These are phyloP conservation scores for Argya squamiceps DNA, from an alignment of 2,797 vertebrate genomes.

Conservation along the genomic window DNA sequence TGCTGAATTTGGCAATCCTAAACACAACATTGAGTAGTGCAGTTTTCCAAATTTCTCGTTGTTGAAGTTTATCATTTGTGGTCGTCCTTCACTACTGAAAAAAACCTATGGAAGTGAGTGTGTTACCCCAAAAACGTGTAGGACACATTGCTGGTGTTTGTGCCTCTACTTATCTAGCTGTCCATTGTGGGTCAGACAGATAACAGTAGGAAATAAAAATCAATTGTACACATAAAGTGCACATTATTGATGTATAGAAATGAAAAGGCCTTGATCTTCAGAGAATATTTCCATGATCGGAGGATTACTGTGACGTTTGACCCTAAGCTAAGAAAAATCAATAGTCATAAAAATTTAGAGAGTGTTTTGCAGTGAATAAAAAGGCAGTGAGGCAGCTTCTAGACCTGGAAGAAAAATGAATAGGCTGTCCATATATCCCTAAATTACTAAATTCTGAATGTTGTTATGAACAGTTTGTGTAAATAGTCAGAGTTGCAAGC, in stretches of 20 bases:
- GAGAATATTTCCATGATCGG: background rate
- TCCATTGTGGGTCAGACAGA: background rate
- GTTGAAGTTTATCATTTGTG: background rate
- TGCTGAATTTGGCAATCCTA: fast-evolving
- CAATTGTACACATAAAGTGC: constrained; percentile 29
- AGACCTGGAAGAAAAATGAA: background rate
- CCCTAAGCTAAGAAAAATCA: background rate
- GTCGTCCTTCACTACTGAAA: background rate
- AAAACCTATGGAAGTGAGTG: background rate
- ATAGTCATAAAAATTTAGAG: background rate
- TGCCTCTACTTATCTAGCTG: background rate
- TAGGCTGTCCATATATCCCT: background rate
- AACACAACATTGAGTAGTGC: background rate
- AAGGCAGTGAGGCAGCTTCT: background rate
- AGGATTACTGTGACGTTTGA: background rate
- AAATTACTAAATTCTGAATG: background rate
- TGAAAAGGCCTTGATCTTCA: constrained; percentile 21
- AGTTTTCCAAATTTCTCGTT: background rate
- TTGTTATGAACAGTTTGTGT: background rate
- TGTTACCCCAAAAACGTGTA: background rate
- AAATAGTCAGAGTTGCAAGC: background rate
- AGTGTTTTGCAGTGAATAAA: background rate
- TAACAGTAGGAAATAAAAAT: constrained; percentile 36
- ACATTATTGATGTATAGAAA: constrained; percentile 17
- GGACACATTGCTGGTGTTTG: background rate